A percentile compares a stretch with the other conserved stretches of the same genome.
Evolutionary conservation across 2,797 vertebrate genomes (phyloP).

Genomic region (Poecile montanus): DNA sequence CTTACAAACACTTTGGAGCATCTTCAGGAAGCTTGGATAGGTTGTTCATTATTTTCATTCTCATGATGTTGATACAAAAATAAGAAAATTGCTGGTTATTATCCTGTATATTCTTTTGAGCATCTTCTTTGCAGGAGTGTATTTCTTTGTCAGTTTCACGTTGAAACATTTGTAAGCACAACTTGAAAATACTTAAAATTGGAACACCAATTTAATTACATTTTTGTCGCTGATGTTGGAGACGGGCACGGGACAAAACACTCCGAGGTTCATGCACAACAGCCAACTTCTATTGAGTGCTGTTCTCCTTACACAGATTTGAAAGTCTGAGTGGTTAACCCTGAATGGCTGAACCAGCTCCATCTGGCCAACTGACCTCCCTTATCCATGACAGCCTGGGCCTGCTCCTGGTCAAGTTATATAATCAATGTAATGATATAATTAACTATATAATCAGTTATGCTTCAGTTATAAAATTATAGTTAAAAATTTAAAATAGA

Average conservation of each 20-base stretch:
- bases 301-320: neutral
- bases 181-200: neutral
- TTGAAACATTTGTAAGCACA: neutral
- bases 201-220: neutral
- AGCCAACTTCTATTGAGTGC: neutral
- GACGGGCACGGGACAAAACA: neutral
- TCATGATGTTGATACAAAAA: fast-evolving
- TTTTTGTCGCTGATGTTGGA: neutral
- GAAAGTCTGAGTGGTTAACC: neutral
- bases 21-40: neutral
- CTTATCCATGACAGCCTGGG: too few relatives aligned
- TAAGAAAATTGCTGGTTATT: neutral
- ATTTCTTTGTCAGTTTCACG: neutral
- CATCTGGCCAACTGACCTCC: neutral
- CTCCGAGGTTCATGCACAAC: neutral
- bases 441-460: neutral
- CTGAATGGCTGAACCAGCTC: neutral
- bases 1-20: neutral
- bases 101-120: neutral
- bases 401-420: neutral
- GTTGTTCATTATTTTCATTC: neutral
- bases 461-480: neutral
- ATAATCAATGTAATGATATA: neutral
- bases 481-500: too few relatives aligned
- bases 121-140: neutral